Conservation (phyloP, 2,888 invertebrate genomes). For the Latheticus oryzae region DNA sequence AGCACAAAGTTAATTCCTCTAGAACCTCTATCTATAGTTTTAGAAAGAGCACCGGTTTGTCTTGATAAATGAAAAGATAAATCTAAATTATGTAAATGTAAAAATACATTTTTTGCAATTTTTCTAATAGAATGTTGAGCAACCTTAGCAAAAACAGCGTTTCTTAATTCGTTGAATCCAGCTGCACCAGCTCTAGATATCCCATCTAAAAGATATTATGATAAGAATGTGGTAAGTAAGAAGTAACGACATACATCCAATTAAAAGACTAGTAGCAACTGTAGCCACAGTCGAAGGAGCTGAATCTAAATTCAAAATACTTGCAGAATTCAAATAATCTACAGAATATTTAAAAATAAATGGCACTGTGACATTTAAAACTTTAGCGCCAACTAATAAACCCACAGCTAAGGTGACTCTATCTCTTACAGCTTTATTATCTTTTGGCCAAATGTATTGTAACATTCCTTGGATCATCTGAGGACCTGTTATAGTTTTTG, state of each 20-base stretch:
- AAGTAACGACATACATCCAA: conserved; percentile 81
- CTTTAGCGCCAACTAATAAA: conserved; percentile 84
- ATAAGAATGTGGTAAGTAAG: neutral
- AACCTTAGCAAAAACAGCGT: conserved; percentile 97
- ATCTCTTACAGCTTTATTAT: conserved; percentile 78
- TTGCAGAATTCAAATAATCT: conserved; percentile 82
- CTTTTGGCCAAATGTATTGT: conserved; percentile 95
- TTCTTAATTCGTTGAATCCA: conserved; percentile 94
- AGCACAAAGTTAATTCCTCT: conserved; percentile 98
- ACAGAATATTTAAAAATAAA: conserved; percentile 95
- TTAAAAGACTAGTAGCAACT: conserved; percentile 80
- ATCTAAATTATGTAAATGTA: conserved; percentile 95
- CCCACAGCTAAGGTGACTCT: conserved; percentile 88
- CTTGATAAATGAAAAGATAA: conserved; percentile 92
- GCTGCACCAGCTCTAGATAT: conserved; percentile 90
- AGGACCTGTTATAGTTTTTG: conserved; percentile 72
- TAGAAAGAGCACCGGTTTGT: conserved; percentile 83
- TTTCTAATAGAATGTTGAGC: conserved; percentile 96
- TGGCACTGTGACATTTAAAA: conserved; percentile 92
- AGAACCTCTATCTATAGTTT: conserved; percentile 88
- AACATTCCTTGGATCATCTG: conserved; percentile 91
- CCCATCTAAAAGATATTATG: conserved; percentile 79
- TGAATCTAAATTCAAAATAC: conserved; percentile 77
- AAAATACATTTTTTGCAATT: conserved; percentile 95
- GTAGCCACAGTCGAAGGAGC: conserved; percentile 86